Evolutionary conservation across 2,797 vertebrate genomes (phyloP), one percentile per base, ranked within the genome.

Genomic region (Coreius guichenoti): DNA sequence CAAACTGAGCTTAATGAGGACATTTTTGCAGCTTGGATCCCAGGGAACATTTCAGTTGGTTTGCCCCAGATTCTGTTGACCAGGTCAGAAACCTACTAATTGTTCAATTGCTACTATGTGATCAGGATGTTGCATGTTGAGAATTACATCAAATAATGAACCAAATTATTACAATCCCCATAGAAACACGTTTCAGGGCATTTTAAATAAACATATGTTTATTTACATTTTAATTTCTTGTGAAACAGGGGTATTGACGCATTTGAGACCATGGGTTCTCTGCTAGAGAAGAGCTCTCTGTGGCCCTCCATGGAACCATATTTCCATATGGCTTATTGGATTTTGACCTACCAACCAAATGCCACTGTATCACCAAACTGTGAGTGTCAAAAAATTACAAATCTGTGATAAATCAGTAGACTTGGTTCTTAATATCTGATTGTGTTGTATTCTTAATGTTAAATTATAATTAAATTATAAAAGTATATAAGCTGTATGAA

Each of bases 261-360:
- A 43, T 45, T 93, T 85, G 87, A 86, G 17, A 81, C 65, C 29
- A 9, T 93, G 26, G 95, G 94, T 73, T 85, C 90, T 86, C 45
- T 47, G 5, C 33, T 95, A 72, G 93, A 95, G 86, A 83, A 82
- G 8, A 94, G 82, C 87, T n/a, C 56, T 5, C 4, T 86, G n/a
- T 96, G 95, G 95, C 90, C 93, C 0, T 13, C 23, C 4, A 70
- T 94, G 63, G 92, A 94, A 73, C 69, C 89, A 58, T 94, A 94
- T 84, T 91, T 96, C 75, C 89, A 95, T 70, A 91, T 94, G 72
- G 78, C 82, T 23, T 88, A 94, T 90, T 96, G 95, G 95, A 90
- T 96, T 89, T 79, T 95, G 86, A 93, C 89, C 85, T 96, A 94
- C 90, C 92, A 87, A 70, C 90, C 94, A 43, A 93, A 90, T 73